These are phyloP conservation scores for Oncorhynchus tshawytscha DNA, from an alignment of 2,113 vertebrate genomes.

Conservation along the genomic window DNA sequence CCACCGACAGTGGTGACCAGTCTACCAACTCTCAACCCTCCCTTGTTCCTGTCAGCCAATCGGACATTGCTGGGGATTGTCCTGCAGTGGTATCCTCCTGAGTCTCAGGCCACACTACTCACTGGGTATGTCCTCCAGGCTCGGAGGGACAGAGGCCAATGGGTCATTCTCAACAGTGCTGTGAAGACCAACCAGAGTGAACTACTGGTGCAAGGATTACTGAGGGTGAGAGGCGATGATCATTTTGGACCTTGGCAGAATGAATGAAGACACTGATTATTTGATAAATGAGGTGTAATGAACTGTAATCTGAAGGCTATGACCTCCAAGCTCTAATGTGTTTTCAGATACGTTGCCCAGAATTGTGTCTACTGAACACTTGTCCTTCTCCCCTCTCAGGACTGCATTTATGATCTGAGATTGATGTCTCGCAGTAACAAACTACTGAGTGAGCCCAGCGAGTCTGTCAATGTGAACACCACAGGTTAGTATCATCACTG, in stretches of 20 bases:
- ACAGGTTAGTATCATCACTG: constrained; percentile 69
- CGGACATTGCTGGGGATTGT: constrained; percentile 79
- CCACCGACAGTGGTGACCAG: constrained; percentile 63
- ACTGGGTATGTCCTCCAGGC: constrained; percentile 85
- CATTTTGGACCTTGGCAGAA: not conserved
- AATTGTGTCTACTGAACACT: not conserved
- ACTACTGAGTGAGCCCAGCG: constrained; percentile 88
- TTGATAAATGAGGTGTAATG: not conserved
- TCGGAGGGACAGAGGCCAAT: constrained; percentile 77
- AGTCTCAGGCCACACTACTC: constrained; percentile 66
- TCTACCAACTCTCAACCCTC: constrained; percentile 75
- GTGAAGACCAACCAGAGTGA: constrained; percentile 79
- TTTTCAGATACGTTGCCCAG: not conserved
- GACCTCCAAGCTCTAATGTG: no score
- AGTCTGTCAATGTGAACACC: constrained; percentile 85
- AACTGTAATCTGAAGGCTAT: no score
- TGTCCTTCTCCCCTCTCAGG: constrained; percentile 62
- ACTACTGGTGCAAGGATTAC: constrained; percentile 85
- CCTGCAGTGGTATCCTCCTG: constrained; percentile 82
- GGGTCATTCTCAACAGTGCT: constrained; percentile 82
- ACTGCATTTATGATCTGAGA: constrained; percentile 86
- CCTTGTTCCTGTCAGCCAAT: constrained; percentile 79
- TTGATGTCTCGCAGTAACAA: constrained; percentile 84
- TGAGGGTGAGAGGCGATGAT: constrained; percentile 74
- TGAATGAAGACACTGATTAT: not conserved